A percentile compares a stretch with the other conserved stretches of the same genome.
Evolutionary conservation across 2,797 vertebrate genomes (phyloP).

Genomic region (Bovichtus variegatus): DNA sequence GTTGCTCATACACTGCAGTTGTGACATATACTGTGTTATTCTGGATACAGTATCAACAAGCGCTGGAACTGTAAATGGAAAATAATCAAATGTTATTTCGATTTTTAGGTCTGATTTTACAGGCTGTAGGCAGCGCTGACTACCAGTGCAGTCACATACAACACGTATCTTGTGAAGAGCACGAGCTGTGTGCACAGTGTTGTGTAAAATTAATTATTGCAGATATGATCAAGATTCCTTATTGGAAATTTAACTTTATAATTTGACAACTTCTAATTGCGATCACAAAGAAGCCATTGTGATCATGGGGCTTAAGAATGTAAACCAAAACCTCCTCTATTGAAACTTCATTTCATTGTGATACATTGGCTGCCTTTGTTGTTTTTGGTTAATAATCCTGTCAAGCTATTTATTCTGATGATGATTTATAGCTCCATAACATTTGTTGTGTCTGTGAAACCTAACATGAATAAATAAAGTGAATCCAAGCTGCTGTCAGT

Average conservation of each 20-base stretch:
- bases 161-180: background rate
- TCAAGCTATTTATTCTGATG: constrained; percentile 27
- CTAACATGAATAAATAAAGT: constrained; percentile 32
- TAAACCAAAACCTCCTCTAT: background rate
- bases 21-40: constrained; percentile 55
- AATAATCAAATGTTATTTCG: constrained; percentile 45
- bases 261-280: constrained; percentile 5
- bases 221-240: constrained; percentile 5
- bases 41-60: constrained; percentile 44
- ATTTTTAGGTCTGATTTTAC: constrained; percentile 1
- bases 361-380: constrained; percentile 39
- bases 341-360: constrained; percentile 35
- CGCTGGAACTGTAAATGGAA: constrained; percentile 42
- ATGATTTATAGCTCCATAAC: constrained; percentile 43
- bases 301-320: constrained; percentile 29
- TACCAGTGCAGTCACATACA: background rate
- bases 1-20: constrained; percentile 23
- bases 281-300: constrained; percentile 59
- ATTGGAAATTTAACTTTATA: background rate
- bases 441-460: constrained; percentile 51
- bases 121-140: background rate
- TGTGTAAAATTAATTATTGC: constrained; percentile 9
- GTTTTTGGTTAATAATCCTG: constrained; percentile 46
- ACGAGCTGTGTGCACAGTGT: background rate
- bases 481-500: constrained; percentile 42